Base-by-base conservation (phyloP, 2,888 invertebrate species). In the Ligdia adustata region DNA sequence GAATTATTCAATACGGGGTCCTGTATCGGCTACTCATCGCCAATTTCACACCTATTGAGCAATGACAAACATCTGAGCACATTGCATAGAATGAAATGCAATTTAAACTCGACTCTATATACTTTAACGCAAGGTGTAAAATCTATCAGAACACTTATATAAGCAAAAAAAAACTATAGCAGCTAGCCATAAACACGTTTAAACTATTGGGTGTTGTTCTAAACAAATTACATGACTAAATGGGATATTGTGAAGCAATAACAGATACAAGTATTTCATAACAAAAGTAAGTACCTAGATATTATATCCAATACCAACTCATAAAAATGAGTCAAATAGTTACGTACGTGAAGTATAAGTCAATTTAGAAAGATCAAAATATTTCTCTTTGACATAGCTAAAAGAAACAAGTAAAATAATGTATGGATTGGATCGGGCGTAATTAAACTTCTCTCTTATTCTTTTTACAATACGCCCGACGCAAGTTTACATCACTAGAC, bases 41-140 rank as follows among this genome's bases (percentile, higher is more conserved):
- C 70, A 72, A 80, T 79, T 81, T 82, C 76, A 80, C 75, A 77
- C 75, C 68, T 72, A 77, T 75, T 75, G 73, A 72, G 64, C 74
- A 76, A 72, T 72, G 72, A 69, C 69, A 75, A 69, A 69, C 68
- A 67, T 61, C 55, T 46, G 5, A 48, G 49, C 47, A 60, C 53
- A 55, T 48, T 61, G 42, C 54, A 57, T 58, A 49, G 45, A 20
- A 16, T 29, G 0, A 7, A 14, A 11, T 5, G 7, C 62, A 60
- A 54, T 32, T 53, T 38, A 64, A 67, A 57, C 37, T 54, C 44
- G 50, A 59, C 67, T 61, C 24, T 55, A 46, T 56, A 0, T 62
- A 37, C 18, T 9, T 4, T 24, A 9, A 11, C 0, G 3, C 0
- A 39, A 26, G 32, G 38, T 18, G 7, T 20, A 15, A 15, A 32